Conservation (phyloP, 2,797 vertebrate species). For the Pygocentrus nattereri region DNA sequence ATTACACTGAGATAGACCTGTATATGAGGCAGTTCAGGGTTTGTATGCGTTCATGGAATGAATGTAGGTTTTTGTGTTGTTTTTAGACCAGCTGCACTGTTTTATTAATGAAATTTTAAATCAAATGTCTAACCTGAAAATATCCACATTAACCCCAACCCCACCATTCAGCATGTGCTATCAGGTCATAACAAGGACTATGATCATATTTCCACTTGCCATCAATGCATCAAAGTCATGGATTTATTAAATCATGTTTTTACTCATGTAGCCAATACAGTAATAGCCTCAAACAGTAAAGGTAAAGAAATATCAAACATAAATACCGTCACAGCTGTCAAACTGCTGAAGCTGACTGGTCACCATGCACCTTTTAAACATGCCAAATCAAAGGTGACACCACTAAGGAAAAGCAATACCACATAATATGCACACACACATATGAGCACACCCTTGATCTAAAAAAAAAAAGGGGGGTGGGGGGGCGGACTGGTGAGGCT, state of each 20-base stretch:
- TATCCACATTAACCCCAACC: neutral
- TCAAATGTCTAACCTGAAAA: neutral
- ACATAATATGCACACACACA: conserved; percentile 9
- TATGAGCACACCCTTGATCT: conserved; percentile 5
- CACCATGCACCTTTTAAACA: conserved; percentile 10
- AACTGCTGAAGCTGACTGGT: conserved; percentile 21
- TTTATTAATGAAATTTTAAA: too few relatives aligned
- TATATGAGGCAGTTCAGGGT: neutral
- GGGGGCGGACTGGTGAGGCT: conserved; percentile 2
- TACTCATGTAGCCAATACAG: conserved; percentile 1
- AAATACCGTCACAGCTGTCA: conserved; percentile 35
- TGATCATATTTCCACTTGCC: neutral
- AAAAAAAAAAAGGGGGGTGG: neutral
- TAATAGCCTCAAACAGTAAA: conserved; percentile 15
- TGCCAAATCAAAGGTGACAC: conserved; percentile 29
- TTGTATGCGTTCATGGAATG: neutral
- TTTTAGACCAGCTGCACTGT: too few relatives aligned
- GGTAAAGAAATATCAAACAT: conserved; percentile 19
- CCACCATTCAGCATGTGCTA: neutral
- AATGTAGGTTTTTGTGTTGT: too few relatives aligned
- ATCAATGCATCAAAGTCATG: conserved; percentile 2
- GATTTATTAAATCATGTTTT: neutral
- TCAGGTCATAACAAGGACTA: neutral
- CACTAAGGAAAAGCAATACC: neutral
- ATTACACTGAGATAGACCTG: neutral